These are phyloP conservation scores for Mungos mungo DNA, from an alignment of 2,113 vertebrate genomes.

Conservation along the genomic window DNA sequence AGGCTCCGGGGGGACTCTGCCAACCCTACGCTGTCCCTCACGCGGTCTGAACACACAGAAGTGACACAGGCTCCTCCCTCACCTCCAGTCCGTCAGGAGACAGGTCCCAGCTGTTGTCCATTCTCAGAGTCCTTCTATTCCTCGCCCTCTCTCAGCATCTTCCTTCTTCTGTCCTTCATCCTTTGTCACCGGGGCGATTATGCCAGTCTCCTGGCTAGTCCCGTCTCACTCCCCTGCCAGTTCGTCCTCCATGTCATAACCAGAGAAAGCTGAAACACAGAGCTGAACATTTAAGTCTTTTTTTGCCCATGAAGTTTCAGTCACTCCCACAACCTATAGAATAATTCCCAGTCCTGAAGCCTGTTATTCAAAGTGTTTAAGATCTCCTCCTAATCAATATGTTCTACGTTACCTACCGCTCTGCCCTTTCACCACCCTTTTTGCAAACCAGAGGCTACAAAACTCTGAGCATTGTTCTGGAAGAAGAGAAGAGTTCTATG, in stretches of 20 bases:
- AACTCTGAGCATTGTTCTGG: neutral
- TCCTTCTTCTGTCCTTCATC: neutral
- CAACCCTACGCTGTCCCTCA: no score
- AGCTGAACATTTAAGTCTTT: neutral
- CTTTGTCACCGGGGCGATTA: neutral
- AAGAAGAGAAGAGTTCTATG: neutral
- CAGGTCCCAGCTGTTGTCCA: neutral
- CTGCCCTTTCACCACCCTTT: neutral
- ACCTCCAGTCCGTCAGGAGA: neutral
- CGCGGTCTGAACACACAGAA: neutral
- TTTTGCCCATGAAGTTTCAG: neutral
- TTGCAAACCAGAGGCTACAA: neutral
- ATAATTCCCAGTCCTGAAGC: no score
- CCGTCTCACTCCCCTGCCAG: accelerated
- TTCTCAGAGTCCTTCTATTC: neutral
- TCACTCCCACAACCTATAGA: no score
- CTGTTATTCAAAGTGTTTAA: neutral
- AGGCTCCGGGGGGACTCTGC: neutral
- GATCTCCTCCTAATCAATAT: neutral
- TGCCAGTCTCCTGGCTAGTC: neutral
- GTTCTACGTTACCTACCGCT: neutral
- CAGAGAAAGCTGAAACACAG: neutral
- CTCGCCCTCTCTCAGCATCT: neutral
- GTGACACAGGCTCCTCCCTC: neutral
- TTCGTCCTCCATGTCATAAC: neutral